phyloP scores from a whole-genome alignment of 2,113 vertebrate genomes.

The Peucedramus taeniatus region DNA sequence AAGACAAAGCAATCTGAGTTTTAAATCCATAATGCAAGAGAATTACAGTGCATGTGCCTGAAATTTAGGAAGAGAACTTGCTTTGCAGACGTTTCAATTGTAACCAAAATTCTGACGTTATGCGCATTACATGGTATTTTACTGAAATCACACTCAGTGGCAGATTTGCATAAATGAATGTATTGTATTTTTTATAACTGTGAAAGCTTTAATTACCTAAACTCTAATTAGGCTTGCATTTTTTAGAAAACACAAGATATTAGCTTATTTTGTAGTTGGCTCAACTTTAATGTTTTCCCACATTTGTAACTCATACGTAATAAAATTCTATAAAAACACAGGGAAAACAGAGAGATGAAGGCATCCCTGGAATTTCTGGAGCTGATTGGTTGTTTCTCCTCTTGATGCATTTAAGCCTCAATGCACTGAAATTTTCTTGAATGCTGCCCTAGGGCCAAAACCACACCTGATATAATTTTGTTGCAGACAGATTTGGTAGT shows the following conservation, averaged over 20 bases:
- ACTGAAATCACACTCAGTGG: conserved; percentile 53
- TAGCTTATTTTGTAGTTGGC: conserved; percentile 66
- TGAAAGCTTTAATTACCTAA: conserved; percentile 72
- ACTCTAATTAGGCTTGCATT: conserved; percentile 71
- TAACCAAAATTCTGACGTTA: conserved; percentile 50
- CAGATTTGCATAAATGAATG: conserved; percentile 68
- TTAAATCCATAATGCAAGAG: conserved; percentile 53
- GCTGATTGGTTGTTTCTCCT: conserved; percentile 11
- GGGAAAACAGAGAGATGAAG: conserved; percentile 35
- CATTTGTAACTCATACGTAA: conserved; percentile 45
- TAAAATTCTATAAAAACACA: conserved; percentile 44
- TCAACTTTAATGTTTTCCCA: conserved; percentile 61
- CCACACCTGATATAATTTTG: neutral
- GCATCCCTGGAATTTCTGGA: conserved; percentile 31
- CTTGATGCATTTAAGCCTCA: neutral
- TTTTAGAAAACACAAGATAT: conserved; percentile 67
- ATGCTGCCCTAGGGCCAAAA: neutral
- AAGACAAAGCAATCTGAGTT: conserved; percentile 58
- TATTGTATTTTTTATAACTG: conserved; percentile 67
- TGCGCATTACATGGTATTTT: conserved; percentile 61
- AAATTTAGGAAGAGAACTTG: conserved; percentile 42
- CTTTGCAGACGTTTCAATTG: conserved; percentile 52
- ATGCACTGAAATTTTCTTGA: neutral
- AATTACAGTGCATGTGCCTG: conserved; percentile 21
- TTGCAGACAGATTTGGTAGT: neutral